Conservation (phyloP, 2,888 invertebrate species). For the Drosophila picticornis region DNA sequence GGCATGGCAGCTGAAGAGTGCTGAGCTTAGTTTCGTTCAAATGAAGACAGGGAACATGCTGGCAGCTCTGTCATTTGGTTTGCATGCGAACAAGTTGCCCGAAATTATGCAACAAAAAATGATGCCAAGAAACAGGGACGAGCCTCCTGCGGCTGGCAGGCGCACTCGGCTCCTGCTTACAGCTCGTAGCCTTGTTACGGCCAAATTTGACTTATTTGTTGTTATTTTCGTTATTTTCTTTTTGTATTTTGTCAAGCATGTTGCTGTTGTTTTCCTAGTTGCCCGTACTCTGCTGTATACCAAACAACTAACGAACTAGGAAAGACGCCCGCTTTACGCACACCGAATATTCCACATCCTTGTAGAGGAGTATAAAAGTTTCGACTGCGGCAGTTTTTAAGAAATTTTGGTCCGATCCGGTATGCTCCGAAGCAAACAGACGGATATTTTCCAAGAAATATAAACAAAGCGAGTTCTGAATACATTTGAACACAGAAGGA, state of each 20-base stretch:
- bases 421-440: not conserved
- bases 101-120: constrained; percentile 54
- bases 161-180: constrained; percentile 18
- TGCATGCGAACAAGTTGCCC: constrained; percentile 26
- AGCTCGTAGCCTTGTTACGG: constrained; percentile 38
- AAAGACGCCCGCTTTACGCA: not conserved
- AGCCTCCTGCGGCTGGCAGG: constrained; percentile 29
- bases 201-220: constrained; percentile 47
- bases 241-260: constrained; percentile 12
- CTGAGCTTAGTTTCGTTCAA: constrained; percentile 25
- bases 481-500: not conserved
- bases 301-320: constrained; percentile 41
- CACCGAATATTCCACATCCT: not conserved
- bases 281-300: constrained; percentile 9
- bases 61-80: constrained; percentile 36
- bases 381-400: not conserved
- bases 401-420: not conserved
- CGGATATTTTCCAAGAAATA: not conserved
- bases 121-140: constrained; percentile 31
- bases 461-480: not conserved
- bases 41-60: constrained; percentile 18
- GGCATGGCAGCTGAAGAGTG: constrained; percentile 29
- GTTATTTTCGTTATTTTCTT: constrained; percentile 17
- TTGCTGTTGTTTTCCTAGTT: constrained; percentile 23
- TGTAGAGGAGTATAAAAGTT: not conserved